Evolutionary conservation across 2,797 vertebrate species (phyloP).

Genomic region (Chloroceryle inda): DNA sequence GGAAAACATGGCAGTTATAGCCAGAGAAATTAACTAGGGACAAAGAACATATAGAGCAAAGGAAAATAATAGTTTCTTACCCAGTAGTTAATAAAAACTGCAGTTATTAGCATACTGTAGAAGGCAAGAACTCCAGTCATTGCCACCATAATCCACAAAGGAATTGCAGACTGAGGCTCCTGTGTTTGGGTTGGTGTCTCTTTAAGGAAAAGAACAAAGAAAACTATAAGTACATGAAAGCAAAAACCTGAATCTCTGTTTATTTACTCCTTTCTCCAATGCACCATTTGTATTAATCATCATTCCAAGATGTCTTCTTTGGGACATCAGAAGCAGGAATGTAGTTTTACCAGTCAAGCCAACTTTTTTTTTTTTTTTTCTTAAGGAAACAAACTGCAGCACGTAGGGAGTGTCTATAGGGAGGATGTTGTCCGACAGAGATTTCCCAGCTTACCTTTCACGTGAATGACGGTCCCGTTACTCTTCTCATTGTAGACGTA

Average conservation of each 20-base stretch:
- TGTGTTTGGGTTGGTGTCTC: constrained; percentile 20
- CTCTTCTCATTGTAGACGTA: constrained; percentile 77
- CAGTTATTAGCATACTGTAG: constrained; percentile 78
- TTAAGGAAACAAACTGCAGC: not conserved
- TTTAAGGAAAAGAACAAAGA: constrained; percentile 70
- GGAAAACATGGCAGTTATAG: not conserved
- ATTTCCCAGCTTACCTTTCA: constrained; percentile 76
- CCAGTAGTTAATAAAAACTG: constrained; percentile 71
- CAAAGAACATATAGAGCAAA: not conserved
- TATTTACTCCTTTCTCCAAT: not conserved
- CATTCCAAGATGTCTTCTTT: not conserved
- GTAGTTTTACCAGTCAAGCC: not conserved
- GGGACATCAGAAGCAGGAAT: not conserved
- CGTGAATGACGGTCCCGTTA: constrained; percentile 80
- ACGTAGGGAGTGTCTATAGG: not conserved
- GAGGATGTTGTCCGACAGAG: not conserved
- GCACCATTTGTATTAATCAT: not conserved
- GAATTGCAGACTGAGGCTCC: constrained; percentile 2
- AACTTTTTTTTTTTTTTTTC: not conserved
- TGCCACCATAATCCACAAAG: constrained; percentile 63
- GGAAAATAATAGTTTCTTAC: constrained; percentile 74
- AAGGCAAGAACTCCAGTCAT: constrained; percentile 67
- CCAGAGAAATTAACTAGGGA: not conserved
- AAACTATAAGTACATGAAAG: not conserved
- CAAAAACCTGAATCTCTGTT: not conserved